Percentiles rank a stretch among this genome's conserved stretches.
Evolutionary conservation across 2,888 invertebrate genomes (phyloP).

Genomic region (Noctuana brunneofusca): DNA sequence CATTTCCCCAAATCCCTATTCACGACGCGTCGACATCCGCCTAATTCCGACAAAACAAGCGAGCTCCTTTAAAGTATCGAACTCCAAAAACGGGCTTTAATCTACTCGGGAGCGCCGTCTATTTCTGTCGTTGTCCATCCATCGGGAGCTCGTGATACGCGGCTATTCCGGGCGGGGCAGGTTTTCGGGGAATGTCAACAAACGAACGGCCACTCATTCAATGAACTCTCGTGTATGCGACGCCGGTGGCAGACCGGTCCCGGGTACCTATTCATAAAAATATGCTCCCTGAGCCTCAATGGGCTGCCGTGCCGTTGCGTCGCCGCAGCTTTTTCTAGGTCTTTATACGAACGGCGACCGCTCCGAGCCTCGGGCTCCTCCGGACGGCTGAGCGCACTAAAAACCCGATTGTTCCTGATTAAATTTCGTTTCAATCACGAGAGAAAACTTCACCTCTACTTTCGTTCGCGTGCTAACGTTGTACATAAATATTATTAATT

Average conservation of each 20-base stretch:
- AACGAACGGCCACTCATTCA: constrained; percentile 78
- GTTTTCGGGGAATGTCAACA: constrained; percentile 83
- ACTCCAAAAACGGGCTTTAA: constrained; percentile 70
- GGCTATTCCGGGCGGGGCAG: constrained; percentile 79
- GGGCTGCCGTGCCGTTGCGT: constrained; percentile 55
- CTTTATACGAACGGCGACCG: constrained; percentile 24
- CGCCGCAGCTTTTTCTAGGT: constrained; percentile 54
- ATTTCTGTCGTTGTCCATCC: constrained; percentile 76
- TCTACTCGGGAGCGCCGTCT: constrained; percentile 65
- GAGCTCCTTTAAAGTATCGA: constrained; percentile 56
- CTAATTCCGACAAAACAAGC: constrained; percentile 54
- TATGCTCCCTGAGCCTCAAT: constrained; percentile 75
- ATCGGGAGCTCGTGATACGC: constrained; percentile 60
- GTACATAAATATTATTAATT: constrained; percentile 48
- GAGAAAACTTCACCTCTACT: constrained; percentile 43
- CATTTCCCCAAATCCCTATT: constrained; percentile 38
- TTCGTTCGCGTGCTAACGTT: constrained; percentile 54
- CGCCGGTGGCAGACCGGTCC: constrained; percentile 75
- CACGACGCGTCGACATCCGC: constrained; percentile 46
- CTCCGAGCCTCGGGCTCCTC: neutral
- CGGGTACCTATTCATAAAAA: constrained; percentile 75
- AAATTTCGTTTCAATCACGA: constrained; percentile 43
- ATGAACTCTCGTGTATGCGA: constrained; percentile 73
- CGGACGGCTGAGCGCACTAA: constrained; percentile 6
- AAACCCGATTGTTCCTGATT: constrained; percentile 31